Evolutionary conservation across 2,888 invertebrate genomes (phyloP), one percentile per base, ranked within the genome.

Genomic region (Zootermopsis nevadensis): DNA sequence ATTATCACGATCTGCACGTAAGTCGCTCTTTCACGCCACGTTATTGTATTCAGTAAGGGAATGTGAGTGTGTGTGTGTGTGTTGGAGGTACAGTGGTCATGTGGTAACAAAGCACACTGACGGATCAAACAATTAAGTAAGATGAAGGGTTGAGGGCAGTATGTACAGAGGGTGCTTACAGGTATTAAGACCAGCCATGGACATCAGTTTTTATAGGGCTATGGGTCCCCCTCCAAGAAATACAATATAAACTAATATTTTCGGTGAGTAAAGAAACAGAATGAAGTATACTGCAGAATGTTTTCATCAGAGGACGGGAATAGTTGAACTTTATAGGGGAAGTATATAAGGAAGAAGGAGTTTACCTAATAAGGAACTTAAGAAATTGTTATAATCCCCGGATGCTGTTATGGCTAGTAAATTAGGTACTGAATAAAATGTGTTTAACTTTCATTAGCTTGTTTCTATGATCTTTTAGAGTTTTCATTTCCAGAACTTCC

Each of bases 81-180:
- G 60, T 60, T 60, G 27, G 8, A 60, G 66, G 35, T 35, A 66
- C 79, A 66, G 79, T 66, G 79, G 79, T 66, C 79, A 79, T 38
- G 74, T 74, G 24, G 31, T 38, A 69, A 74, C 74, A 74, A 66
- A 60, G 60, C 60, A 55, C n/a, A 12, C 60, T 22, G 38, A 79
- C 38, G 60, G 60, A 33, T 60, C 55, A 79, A 79, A 79, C 55
- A 77, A 77, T 79, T 31, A 79, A 38, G 24, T 35, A 38, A 38
- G 33, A 38, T 24, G 60, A 66, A 79, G 38, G 79, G 55, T 74
- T 33, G 27, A 79, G 79, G 79, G 79, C 38, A 38, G 38, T 74
- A 10, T 74, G 38, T 38, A 38, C 31, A 27, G 72, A 55, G 4
- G 55, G 38, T 53, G 30, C 38, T 31, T 55, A 79, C 79, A 79